A percentile compares a stretch with the other conserved stretches of the same genome.
These are phyloP conservation scores for Phyllotreta striolata DNA, from an alignment of 2,888 invertebrate genomes.

Conservation along the genomic window DNA sequence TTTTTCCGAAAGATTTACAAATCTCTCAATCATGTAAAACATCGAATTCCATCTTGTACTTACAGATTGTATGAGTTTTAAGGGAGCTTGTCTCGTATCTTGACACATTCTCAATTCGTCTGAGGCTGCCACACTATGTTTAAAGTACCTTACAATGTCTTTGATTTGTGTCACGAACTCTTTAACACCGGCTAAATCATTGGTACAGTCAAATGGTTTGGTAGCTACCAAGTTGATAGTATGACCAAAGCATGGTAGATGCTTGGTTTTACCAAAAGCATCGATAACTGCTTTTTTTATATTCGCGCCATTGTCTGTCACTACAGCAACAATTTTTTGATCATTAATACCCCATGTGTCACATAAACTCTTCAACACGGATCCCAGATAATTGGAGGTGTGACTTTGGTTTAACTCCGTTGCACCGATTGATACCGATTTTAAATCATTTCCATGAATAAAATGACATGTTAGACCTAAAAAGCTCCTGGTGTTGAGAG, in stretches of 20 bases:
- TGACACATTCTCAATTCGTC: conserved; percentile 27
- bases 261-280: conserved; percentile 37
- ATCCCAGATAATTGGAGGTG: conserved; percentile 28
- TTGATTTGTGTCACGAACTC: conserved; percentile 23
- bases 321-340: conserved; percentile 38
- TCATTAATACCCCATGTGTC: conserved; percentile 36
- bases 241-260: conserved; percentile 44
- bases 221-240: conserved; percentile 37
- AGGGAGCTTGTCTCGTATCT: not conserved
- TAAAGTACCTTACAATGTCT: conserved; percentile 26
- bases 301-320: conserved; percentile 42
- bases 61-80: conserved; percentile 29
- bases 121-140: conserved; percentile 31
- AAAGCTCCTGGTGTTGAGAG: conserved; percentile 40
- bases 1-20: conserved; percentile 37
- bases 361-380: conserved; percentile 21
- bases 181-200: conserved; percentile 10
- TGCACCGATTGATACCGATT: conserved; percentile 22
- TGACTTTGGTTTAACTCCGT: conserved; percentile 31
- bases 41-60: conserved; percentile 34
- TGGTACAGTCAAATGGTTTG: conserved; percentile 26
- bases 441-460: conserved; percentile 21
- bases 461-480: conserved; percentile 41
- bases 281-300: conserved; percentile 38
- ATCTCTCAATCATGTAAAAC: too few relatives aligned